Percentiles rank a stretch among this genome's conserved stretches.
phyloP scores from a whole-genome alignment of 2,888 invertebrate species.

The Hypomecis punctinalis region DNA sequence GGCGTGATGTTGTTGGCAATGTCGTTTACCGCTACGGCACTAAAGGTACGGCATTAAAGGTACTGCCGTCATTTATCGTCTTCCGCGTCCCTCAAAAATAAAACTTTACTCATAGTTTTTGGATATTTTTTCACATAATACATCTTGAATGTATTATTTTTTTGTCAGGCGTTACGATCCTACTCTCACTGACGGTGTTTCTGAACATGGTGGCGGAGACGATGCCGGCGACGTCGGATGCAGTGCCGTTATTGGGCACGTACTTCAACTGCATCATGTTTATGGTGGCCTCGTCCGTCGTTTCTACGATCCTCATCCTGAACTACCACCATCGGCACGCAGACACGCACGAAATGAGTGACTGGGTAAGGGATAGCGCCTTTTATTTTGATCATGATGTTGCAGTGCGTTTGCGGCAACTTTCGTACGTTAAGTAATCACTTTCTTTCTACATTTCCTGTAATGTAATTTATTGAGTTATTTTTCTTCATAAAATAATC shows the following conservation, averaged over 20 bases:
- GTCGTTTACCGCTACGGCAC: too few species aligned
- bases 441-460: background rate
- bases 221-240: constrained; percentile 98
- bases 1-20: too few species aligned
- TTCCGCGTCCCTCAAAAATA: too few species aligned
- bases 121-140: background rate
- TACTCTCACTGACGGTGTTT: constrained; percentile 98
- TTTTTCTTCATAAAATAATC: too few species aligned
- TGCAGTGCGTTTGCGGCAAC: too few species aligned
- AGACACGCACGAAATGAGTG: constrained; percentile 98
- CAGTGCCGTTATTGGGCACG: constrained; percentile 95
- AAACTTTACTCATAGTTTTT: background rate
- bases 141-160: background rate
- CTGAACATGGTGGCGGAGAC: constrained; percentile 99
- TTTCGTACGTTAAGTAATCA: background rate
- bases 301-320: constrained; percentile 98
- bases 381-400: too few species aligned
- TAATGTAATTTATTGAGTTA: background rate
- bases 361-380: constrained; percentile 90
- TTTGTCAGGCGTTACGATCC: constrained; percentile 94
- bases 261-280: constrained; percentile 99
- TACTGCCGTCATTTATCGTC: too few species aligned
- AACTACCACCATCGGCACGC: constrained; percentile 99
- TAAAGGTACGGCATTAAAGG: too few species aligned
- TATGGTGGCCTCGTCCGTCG: constrained; percentile 99